Conservation (phyloP, 1,140 invertebrate genomes). For the Patella vulgata region DNA sequence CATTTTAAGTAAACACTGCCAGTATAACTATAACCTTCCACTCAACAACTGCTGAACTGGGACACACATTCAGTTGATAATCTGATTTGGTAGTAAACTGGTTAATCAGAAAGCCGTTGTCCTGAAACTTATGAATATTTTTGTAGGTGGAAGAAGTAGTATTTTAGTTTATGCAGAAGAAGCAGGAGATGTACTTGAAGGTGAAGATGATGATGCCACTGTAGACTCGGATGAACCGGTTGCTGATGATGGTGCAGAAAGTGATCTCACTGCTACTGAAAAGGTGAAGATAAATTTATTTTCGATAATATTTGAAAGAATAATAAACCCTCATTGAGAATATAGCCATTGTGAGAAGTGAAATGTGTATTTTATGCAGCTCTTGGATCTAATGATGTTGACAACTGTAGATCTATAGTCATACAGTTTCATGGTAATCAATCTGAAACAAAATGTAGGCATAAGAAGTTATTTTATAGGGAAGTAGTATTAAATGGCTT, state of each 20-base stretch:
- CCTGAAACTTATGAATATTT: too few relatives aligned
- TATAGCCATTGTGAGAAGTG: neutral
- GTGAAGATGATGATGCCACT: constrained; percentile 57
- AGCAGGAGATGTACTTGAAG: constrained; percentile 49
- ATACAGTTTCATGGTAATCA: neutral
- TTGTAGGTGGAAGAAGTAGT: constrained; percentile 16
- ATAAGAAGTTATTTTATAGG: neutral
- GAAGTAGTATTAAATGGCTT: too few relatives aligned
- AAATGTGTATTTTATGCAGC: neutral
- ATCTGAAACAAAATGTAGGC: neutral
- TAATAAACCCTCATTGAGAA: too few relatives aligned
- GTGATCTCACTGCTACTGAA: constrained; percentile 44
- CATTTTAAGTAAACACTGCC: too few relatives aligned
- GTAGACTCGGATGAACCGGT: constrained; percentile 51
- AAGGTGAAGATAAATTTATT: constrained; percentile 27
- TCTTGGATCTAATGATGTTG: neutral
- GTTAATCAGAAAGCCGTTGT: too few relatives aligned
- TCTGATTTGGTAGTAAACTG: too few relatives aligned
- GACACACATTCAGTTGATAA: too few relatives aligned
- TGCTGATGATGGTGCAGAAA: constrained; percentile 28
- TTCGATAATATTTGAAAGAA: neutral
- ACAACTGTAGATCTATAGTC: neutral
- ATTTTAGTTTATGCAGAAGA: constrained; percentile 35
- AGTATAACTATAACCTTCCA: too few relatives aligned
- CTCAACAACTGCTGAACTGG: too few relatives aligned